phyloP scores from a whole-genome alignment of 2,797 vertebrate genomes.

The Podarcis siculus region DNA sequence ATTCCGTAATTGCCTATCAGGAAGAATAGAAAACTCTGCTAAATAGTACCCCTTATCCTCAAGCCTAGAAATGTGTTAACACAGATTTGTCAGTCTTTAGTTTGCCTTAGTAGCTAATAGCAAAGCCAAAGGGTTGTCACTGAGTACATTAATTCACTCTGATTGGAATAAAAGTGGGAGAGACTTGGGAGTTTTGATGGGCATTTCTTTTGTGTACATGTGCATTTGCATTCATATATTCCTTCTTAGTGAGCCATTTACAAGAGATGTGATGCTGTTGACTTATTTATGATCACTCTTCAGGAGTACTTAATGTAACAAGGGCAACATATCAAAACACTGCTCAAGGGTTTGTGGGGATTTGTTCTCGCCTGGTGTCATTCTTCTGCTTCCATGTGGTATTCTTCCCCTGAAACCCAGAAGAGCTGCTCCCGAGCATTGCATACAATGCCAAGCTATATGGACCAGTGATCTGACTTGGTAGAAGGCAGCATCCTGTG shows the following conservation, averaged over 20 bases:
- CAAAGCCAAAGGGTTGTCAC: constrained; percentile 22
- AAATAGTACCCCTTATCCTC: no score
- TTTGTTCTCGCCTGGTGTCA: not conserved
- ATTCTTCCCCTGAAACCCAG: not conserved
- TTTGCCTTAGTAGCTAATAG: constrained; percentile 32
- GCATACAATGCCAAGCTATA: no score
- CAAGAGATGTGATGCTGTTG: not conserved
- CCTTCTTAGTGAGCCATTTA: not conserved
- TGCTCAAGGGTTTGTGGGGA: not conserved
- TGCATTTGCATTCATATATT: constrained; percentile 16
- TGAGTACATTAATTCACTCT: constrained; percentile 23
- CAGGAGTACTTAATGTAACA: not conserved
- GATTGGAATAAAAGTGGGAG: not conserved
- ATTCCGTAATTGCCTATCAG: no score
- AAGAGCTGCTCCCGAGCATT: no score
- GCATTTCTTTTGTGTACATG: constrained; percentile 1
- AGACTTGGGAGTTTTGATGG: constrained; percentile 25
- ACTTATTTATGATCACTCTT: constrained; percentile 24
- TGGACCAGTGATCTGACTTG: no score
- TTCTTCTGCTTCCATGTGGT: not conserved
- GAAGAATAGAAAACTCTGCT: no score
- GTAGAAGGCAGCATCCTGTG: no score
- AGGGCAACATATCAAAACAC: constrained; percentile 5
- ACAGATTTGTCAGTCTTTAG: not conserved
- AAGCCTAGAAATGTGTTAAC: not conserved